A percentile compares a stretch with the other conserved stretches of the same genome.
phyloP scores from a whole-genome alignment of 2,888 invertebrate genomes.

The Iselma pallidipennis region DNA sequence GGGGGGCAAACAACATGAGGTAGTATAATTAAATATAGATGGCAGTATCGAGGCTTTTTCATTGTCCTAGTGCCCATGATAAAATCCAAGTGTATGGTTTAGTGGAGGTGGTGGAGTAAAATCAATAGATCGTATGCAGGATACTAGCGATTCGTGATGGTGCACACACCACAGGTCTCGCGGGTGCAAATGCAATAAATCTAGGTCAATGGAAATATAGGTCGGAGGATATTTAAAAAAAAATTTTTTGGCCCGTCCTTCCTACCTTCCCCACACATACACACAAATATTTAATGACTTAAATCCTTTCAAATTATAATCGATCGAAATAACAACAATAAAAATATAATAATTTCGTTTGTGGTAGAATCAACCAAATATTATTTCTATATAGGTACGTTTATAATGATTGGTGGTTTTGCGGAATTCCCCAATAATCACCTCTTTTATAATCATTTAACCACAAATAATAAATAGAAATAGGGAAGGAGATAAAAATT shows the following conservation, averaged over 20 bases:
- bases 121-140: conserved; percentile 26
- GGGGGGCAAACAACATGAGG: too few species aligned
- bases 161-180: conserved; percentile 12
- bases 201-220: conserved; percentile 20
- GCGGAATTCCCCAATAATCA: not conserved
- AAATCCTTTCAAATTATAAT: too few species aligned
- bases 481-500: too few species aligned
- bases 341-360: too few species aligned
- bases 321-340: too few species aligned
- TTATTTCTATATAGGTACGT: too few species aligned
- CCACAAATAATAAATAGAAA: too few species aligned
- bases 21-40: not conserved
- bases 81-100: not conserved
- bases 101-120: conserved; percentile 12
- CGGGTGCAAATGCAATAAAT: conserved; percentile 20
- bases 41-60: not conserved
- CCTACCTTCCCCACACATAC: too few species aligned
- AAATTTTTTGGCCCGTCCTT: not conserved
- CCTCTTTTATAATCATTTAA: too few species aligned
- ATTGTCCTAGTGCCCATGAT: not conserved
- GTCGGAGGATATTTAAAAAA: not conserved
- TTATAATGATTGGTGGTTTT: too few species aligned
- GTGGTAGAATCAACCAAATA: too few species aligned
- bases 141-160: conserved; percentile 10
- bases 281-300: too few species aligned